Evolutionary conservation across 2,888 invertebrate genomes (phyloP), one percentile per base, ranked within the genome.

Genomic region (Eristalinus sepulchralis): DNA sequence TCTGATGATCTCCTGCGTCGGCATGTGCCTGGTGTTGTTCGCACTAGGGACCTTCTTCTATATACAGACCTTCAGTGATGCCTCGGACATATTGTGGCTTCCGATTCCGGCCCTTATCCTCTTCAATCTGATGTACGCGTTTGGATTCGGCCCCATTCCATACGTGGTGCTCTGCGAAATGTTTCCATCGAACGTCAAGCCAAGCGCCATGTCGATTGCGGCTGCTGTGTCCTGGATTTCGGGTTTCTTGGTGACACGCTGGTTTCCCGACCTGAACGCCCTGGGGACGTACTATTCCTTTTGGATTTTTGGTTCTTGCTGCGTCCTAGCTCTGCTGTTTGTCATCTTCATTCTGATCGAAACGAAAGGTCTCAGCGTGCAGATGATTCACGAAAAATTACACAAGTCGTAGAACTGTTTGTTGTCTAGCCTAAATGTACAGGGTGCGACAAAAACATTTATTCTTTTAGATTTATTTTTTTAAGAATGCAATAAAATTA

Each of bases 311-410:
- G 95, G 95, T 0, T 92, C 91, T 0, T 95, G 94, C 89, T 95
- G 95, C 88, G 88, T 94, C 0, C 90, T 92, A 0, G 93, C 95
- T 0, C 95, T 96, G 90, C 93, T 96, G 90, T 98, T 97, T 92
- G 95, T 96, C 0, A 91, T 95, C 67, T 94, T 96, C 88, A 91
- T 95, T 72, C 94, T 98, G 13, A 97, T 98, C 1, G 98, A 98
- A 93, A 98, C 98, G 0, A 97, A 97, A 92, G 98, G 97, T 63
- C 96, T 96, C 93, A 96, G 96, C 89, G 94, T 97, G 89, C 95
- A 96, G 90, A 95, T 97, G 93, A 98, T 98, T 88, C 96, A 97
- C 92, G 94, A 95, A 73, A 95, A 95, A 90, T 93, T 96, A 53
- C 94, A 94, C 82, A 95, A 95, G 83, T 94, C 92, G 47, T 17